Base-by-base conservation (phyloP, 2,888 invertebrate species). In the Diabrotica balteata region DNA sequence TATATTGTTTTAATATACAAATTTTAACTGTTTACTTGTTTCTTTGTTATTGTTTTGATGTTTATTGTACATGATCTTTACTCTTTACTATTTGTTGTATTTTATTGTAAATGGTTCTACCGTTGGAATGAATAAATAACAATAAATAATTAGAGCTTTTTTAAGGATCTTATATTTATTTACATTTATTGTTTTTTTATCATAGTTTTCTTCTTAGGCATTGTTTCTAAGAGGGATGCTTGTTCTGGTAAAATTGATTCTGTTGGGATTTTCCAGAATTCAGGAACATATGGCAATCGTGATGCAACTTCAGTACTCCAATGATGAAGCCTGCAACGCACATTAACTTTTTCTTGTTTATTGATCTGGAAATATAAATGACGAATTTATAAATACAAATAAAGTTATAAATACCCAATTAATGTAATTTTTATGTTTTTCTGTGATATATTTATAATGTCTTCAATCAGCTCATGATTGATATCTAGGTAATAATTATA, bases 241-340 rank as follows among this genome's bases (percentile, higher is more conserved):
- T 88, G 86, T 77, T 89, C 88, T 7, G 85, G 81, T 73, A 91
- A 88, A 42, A 93, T 84, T 0, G 91, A 83, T 71, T 89, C 88
- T 17, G 79, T 77, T 7, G 86, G 85, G 74, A 85, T 82, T 73
- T 86, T 86, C 89, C 90, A 91, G 78, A 87, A 88, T 43, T 86
- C 81, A 17, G 75, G 74, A 3, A 85, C 82, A 67, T 84, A 85
- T 6, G 88, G 88, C 73, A 93, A 78, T 66, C 89, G 85, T 6
- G 92, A 89, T 49, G 86, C 82, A 4, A 86, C 81, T 73, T 90
- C 88, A 6, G 89, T 89, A 65, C 90, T 89, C 91, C 91, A 92
- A 80, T 96, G 96, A 80, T 91, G 90, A 63, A 96, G 87, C 73
- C 90, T 86, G 80, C 94, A 95, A 71, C 91, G 87, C 0, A 96